A percentile compares a stretch with the other conserved stretches of the same genome.
These are phyloP conservation scores for Gastracanthus pulcherrimus DNA, from an alignment of 2,888 invertebrate genomes.

Conservation along the genomic window DNA sequence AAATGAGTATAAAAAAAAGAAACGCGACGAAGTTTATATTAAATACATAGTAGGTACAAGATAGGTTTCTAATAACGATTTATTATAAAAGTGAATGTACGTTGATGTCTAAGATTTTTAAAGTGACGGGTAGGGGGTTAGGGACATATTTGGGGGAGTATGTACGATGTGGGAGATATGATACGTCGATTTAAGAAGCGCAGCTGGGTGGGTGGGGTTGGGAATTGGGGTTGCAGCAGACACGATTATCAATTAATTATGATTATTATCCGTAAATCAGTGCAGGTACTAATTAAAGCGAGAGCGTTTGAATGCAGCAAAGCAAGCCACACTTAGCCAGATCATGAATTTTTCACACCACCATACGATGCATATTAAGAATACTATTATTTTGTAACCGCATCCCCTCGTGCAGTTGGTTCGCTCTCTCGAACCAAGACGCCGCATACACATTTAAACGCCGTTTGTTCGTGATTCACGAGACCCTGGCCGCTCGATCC, in stretches of 20 bases:
- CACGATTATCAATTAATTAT: too few species aligned
- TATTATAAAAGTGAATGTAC: slow-evolving; percentile 76
- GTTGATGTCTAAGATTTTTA: slow-evolving; percentile 77
- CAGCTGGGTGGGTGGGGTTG: slow-evolving; percentile 4
- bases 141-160: too few species aligned
- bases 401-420: neutral
- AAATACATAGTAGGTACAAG: slow-evolving; percentile 74
- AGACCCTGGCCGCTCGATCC: slow-evolving; percentile 37
- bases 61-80: slow-evolving; percentile 76
- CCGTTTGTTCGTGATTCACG: slow-evolving; percentile 37
- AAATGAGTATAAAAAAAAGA: slow-evolving; percentile 60
- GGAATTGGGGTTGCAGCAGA: too few species aligned
- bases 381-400: neutral
- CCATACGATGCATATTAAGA: neutral
- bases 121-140: slow-evolving; percentile 50
- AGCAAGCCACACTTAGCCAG: neutral
- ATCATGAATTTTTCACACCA: too few species aligned
- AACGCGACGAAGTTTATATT: slow-evolving; percentile 68
- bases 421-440: neutral
- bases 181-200: neutral
- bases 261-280: too few species aligned
- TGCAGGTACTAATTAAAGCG: neutral
- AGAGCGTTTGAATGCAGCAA: slow-evolving; percentile 42
- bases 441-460: neutral
- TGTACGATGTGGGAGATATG: neutral